Base-by-base conservation (phyloP, 2,113 vertebrate species). In the Rhea pennata region DNA sequence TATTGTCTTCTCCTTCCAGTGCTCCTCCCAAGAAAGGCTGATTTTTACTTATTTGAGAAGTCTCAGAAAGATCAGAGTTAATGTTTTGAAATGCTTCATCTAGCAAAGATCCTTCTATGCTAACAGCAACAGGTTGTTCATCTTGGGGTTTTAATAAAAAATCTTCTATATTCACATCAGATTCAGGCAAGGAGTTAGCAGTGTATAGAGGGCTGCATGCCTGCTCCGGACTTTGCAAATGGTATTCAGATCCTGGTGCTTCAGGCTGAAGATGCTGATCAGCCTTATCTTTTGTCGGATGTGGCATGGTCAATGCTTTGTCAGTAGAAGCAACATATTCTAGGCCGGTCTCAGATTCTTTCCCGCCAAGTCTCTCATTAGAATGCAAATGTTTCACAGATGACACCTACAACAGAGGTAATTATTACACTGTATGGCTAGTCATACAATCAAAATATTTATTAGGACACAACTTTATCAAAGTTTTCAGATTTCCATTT, bases 21-120 rank as follows among this genome's bases (percentile, higher is more conserved):
- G 53, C 54, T 13, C 5, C 53, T 64, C 58, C 85, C 42, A 27
- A 29, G 31, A 81, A 44, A 83, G 42, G 40, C 71, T 82, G 66
- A 72, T 61, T 88, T 93, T 83, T 93, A 80, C 40, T 54, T 27
- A 44, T 51, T 58, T 96, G 85, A 24, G 44, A 33, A 6, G 21
- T 19, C 70, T 98, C 92, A 8, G 97, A 89, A 73, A 98, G 96
- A 90, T 99, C 98, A 1, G 98, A 98, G 72, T 97, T 98, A 26
- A 99, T 98, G 89, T 97, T 98, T 82, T 83, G 94, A 61, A 99
- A 96, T 5, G 98, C 98, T 69, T 90, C 90, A 76, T 99, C 98
- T 64, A 99, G 95, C 14, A 74, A 53, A 26, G 95, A 96, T 26
- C 84, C 77, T 62, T 96, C 87, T 16, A 8, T 0, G 1, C 10